Percentiles rank a stretch among this genome's conserved stretches.
phyloP scores from a whole-genome alignment of 2,113 vertebrate species.

The Platysternon megacephalum region DNA sequence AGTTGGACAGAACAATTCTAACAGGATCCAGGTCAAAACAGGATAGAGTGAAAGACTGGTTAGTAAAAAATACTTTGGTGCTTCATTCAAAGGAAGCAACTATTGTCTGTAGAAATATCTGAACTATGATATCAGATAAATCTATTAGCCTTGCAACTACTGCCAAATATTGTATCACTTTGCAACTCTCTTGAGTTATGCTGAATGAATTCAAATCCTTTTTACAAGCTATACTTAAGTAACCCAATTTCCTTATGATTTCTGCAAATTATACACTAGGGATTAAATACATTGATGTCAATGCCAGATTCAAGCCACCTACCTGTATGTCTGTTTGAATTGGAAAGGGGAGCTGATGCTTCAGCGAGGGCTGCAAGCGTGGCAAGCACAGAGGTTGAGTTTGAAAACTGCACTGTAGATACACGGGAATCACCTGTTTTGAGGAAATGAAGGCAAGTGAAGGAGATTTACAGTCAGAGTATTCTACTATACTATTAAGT shows the following conservation, averaged over 20 bases:
- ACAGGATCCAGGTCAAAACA: neutral
- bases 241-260: neutral
- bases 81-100: neutral
- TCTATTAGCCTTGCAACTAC: neutral
- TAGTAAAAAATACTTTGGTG: neutral
- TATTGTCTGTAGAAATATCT: neutral
- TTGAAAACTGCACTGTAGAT: conserved; percentile 34
- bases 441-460: neutral
- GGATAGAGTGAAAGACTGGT: neutral
- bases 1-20: neutral
- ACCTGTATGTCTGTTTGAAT: conserved; percentile 30
- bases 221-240: neutral
- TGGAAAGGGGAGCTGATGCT: conserved; percentile 49
- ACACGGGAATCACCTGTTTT: conserved; percentile 28
- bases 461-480: rapidly evolving
- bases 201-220: neutral
- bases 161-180: neutral
- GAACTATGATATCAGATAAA: neutral
- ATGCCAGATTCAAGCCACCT: rapidly evolving
- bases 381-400: conserved; percentile 70
- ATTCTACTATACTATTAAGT: neutral
- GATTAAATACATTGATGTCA: rapidly evolving
- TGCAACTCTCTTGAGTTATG: neutral
- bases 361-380: conserved; percentile 73
- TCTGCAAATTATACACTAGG: neutral